phyloP scores from a whole-genome alignment of 1,140 invertebrate species.

The Cardiocondyla obscurior region DNA sequence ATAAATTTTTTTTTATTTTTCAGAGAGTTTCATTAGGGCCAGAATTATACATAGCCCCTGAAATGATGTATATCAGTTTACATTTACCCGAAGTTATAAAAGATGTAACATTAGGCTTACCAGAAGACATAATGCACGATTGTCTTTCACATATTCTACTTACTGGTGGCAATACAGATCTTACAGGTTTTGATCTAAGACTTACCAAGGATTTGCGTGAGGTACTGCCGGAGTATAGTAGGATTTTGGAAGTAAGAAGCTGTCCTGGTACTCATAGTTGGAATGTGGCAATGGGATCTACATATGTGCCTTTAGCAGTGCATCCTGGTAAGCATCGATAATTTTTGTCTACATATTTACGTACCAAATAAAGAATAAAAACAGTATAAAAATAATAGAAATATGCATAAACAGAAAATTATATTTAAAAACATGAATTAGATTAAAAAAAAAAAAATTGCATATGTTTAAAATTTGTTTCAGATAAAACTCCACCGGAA shows the following conservation, averaged over 20 bases:
- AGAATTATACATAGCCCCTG: conserved; percentile 84
- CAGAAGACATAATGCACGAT: conserved; percentile 79
- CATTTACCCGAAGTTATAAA: conserved; percentile 82
- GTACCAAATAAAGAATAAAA: background rate
- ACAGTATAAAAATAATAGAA: background rate
- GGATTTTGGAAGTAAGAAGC: conserved; percentile 82
- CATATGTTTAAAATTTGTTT: conserved; percentile 25
- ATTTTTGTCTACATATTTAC: conserved; percentile 6
- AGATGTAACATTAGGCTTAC: conserved; percentile 81
- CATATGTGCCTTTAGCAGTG: conserved; percentile 82
- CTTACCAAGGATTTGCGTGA: conserved; percentile 82
- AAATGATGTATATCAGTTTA: conserved; percentile 84
- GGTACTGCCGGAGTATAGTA: conserved; percentile 80
- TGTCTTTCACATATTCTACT: conserved; percentile 83
- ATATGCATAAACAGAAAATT: background rate
- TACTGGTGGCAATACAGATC: conserved; percentile 84
- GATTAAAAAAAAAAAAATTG: conserved; percentile 8
- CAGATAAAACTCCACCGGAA: conserved; percentile 82
- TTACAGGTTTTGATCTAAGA: conserved; percentile 82
- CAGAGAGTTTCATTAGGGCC: conserved; percentile 82
- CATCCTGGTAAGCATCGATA: conserved; percentile 77
- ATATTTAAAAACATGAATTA: background rate
- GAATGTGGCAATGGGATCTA: conserved; percentile 84
- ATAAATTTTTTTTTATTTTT: conserved; percentile 51
- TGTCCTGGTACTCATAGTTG: conserved; percentile 83